phyloP scores from a whole-genome alignment of 2,797 vertebrate species.

The Etheostoma perlongum region DNA sequence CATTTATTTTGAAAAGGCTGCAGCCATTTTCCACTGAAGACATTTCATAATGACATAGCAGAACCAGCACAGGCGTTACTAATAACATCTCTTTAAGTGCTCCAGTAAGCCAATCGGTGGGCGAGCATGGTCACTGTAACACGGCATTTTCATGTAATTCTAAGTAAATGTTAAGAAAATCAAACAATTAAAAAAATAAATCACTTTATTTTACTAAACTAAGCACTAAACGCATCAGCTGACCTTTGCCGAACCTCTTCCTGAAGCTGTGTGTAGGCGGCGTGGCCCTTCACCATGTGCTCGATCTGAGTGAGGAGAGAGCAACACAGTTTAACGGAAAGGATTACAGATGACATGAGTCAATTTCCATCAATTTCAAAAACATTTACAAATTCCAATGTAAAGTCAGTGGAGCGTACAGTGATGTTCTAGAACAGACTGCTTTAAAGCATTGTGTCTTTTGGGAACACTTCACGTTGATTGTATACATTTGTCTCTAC shows the following conservation, averaged over 20 bases:
- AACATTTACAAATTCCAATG: neutral
- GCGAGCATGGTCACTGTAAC: neutral
- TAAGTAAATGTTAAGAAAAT: neutral
- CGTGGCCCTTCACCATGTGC: conserved; percentile 90
- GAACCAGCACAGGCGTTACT: neutral
- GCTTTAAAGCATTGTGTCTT: neutral
- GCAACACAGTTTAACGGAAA: neutral
- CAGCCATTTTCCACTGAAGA: neutral
- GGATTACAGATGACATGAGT: neutral
- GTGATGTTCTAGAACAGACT: neutral
- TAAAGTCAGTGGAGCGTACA: neutral
- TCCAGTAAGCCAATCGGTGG: neutral
- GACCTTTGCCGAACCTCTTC: conserved; percentile 88
- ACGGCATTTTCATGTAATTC: neutral
- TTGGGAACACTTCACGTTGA: neutral
- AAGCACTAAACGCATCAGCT: conserved; percentile 47
- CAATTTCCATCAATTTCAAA: no score
- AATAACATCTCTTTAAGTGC: neutral
- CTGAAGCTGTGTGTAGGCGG: conserved; percentile 89
- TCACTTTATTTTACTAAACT: neutral
- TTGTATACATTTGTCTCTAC: neutral
- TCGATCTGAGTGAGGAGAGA: conserved; percentile 88
- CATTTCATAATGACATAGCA: neutral
- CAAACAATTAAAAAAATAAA: neutral
- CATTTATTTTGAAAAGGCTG: neutral